phyloP scores from a whole-genome alignment of 2,113 vertebrate genomes.

The Laticauda colubrina region DNA sequence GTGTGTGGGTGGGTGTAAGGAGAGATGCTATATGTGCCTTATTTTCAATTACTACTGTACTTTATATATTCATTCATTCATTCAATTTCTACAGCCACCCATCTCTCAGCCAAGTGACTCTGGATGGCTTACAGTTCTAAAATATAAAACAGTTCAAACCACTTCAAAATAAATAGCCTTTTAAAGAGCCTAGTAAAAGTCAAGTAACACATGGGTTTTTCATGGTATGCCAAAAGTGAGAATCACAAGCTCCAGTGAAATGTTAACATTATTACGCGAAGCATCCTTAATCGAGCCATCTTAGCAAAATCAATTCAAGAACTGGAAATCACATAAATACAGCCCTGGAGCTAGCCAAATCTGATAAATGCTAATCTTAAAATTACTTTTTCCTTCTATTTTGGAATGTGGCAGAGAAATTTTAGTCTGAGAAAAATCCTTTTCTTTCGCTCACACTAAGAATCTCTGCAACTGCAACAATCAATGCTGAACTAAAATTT shows the following conservation, averaged over 20 bases:
- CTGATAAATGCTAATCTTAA: background rate
- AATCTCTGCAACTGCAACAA: background rate
- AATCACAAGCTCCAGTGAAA: background rate
- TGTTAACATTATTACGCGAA: background rate
- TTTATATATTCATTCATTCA: background rate
- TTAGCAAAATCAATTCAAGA: background rate
- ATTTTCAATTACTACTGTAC: background rate
- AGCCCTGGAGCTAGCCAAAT: background rate
- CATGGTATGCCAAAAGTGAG: background rate
- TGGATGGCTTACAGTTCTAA: background rate
- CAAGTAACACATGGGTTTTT: background rate
- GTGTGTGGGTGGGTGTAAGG: background rate
- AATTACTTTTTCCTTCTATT: background rate
- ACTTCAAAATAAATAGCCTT: background rate
- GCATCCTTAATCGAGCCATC: background rate
- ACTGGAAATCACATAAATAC: background rate
- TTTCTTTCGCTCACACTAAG: background rate
- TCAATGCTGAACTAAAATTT: background rate
- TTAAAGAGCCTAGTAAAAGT: background rate
- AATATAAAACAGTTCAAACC: background rate
- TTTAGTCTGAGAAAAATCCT: background rate
- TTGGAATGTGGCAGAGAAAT: background rate
- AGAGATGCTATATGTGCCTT: background rate
- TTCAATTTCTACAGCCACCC: background rate
- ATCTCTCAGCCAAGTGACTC: background rate